These are phyloP conservation scores for Tauraco erythrolophus DNA, from an alignment of 2,113 vertebrate genomes.

Conservation along the genomic window DNA sequence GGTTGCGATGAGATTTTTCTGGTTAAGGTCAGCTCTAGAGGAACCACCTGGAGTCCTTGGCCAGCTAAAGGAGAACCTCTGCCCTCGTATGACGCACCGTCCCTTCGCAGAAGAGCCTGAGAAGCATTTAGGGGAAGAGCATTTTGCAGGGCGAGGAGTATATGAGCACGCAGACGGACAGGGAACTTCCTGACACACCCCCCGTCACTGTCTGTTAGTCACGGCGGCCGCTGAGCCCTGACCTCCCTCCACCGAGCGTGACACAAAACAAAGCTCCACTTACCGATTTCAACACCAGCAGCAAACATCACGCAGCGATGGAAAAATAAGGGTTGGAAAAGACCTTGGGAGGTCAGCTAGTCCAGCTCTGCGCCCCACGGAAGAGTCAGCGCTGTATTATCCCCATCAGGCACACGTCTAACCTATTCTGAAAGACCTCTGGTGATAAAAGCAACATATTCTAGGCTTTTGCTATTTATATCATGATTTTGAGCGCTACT, in stretches of 20 bases:
- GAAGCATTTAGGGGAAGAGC: not conserved
- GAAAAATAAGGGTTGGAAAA: conserved; percentile 29
- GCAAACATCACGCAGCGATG: fast-evolving
- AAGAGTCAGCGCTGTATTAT: not conserved
- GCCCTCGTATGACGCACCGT: conserved; percentile 23
- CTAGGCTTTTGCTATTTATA: conserved; percentile 4
- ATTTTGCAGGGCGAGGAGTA: not conserved
- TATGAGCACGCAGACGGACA: not conserved
- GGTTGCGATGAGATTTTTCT: not conserved
- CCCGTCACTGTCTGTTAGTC: not conserved
- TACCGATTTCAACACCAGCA: not conserved
- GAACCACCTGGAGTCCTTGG: conserved; percentile 43
- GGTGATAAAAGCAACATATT: conserved; percentile 31
- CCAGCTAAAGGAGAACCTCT: not conserved
- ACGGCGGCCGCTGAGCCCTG: not conserved
- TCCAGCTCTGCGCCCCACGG: not conserved
- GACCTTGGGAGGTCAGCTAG: not conserved
- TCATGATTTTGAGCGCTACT: not conserved
- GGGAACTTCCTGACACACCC: conserved; percentile 23
- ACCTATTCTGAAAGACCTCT: conserved; percentile 18
- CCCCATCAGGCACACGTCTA: not conserved
- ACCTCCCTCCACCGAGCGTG: not conserved
- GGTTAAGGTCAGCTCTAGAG: not conserved
- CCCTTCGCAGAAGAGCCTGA: not conserved
- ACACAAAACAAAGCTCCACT: conserved; percentile 43